A percentile compares a stretch with the other conserved stretches of the same genome.
Evolutionary conservation across 2,113 vertebrate species (phyloP).

Genomic region (Atlantisia rogersi): DNA sequence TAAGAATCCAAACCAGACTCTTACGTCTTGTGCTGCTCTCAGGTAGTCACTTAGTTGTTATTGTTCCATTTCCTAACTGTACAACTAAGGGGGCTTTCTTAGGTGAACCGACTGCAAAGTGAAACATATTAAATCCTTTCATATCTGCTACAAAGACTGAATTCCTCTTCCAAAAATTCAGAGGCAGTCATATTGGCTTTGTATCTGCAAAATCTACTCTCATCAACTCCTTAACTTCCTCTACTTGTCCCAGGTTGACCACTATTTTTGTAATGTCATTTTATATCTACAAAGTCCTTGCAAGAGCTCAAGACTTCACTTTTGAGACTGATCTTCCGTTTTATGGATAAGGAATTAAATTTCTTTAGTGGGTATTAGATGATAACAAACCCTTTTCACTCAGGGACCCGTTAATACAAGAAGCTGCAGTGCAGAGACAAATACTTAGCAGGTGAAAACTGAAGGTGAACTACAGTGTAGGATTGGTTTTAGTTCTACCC

Average conservation of each 20-base stretch:
- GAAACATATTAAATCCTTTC: background rate
- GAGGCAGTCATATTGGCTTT: background rate
- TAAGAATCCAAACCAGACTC: background rate
- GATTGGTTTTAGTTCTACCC: background rate
- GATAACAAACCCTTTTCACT: constrained; percentile 16
- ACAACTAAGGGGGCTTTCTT: background rate
- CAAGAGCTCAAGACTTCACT: background rate
- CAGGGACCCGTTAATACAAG: background rate
- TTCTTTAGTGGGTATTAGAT: background rate
- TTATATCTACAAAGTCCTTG: constrained; percentile 2
- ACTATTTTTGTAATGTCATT: constrained; percentile 17
- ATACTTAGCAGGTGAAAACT: background rate
- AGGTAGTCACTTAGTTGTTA: background rate
- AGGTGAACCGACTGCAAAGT: background rate
- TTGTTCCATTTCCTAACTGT: background rate
- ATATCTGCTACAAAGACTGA: background rate
- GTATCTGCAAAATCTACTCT: background rate
- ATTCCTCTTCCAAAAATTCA: background rate
- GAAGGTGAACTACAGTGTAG: background rate
- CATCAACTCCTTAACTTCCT: background rate
- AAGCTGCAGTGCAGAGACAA: background rate
- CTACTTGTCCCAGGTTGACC: background rate
- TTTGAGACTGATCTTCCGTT: constrained; percentile 15
- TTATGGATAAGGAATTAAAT: constrained; percentile 23
- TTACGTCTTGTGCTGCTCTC: background rate